phyloP scores from a whole-genome alignment of 2,797 vertebrate species.

The Lagodon rhomboides region DNA sequence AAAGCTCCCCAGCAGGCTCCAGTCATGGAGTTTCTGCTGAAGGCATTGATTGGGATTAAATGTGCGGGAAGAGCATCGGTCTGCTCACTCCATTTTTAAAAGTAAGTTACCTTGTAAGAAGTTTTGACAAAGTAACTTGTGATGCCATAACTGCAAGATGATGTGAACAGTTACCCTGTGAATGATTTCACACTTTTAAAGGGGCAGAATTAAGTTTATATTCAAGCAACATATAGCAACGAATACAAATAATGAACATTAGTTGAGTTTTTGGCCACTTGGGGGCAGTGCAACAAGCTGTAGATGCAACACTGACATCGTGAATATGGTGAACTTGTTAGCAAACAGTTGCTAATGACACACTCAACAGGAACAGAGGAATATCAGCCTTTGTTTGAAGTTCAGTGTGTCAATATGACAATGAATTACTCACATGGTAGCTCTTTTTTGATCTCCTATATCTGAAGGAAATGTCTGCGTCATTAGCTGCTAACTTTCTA shows the following conservation, averaged over 20 bases:
- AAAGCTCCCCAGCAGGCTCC: constrained; percentile 46
- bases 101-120: background rate
- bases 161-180: background rate
- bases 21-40: constrained; percentile 25
- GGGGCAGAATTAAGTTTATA: background rate
- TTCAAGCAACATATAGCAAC: background rate
- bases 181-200: background rate
- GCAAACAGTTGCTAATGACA: background rate
- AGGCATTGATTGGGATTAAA: constrained; percentile 4
- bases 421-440: background rate
- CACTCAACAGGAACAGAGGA: background rate
- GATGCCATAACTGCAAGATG: background rate
- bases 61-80: background rate
- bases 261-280: background rate
- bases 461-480: background rate
- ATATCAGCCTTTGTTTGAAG: background rate
- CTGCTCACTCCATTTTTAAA: background rate
- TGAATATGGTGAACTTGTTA: background rate
- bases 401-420: background rate
- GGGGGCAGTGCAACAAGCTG: background rate
- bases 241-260: no score
- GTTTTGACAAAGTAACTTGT: background rate
- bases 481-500: no score
- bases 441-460: background rate
- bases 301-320: background rate